Evolutionary conservation across 1,140 invertebrate genomes (phyloP).

Genomic region (Lineus longissimus): DNA sequence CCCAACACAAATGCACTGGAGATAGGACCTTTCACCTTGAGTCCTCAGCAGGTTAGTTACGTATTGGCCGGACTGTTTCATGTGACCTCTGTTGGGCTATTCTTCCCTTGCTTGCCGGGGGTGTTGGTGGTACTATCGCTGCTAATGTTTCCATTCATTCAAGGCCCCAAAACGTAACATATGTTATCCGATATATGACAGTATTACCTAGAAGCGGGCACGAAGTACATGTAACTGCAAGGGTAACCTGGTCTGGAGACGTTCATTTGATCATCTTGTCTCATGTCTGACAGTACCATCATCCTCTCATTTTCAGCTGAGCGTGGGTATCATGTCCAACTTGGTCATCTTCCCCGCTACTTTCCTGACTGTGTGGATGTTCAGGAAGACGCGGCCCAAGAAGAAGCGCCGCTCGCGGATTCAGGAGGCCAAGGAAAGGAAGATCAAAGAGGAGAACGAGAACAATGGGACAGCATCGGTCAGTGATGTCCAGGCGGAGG

Average conservation of each 20-base stretch:
- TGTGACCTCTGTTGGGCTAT: too few relatives aligned
- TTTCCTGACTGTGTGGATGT: slow-evolving; percentile 56
- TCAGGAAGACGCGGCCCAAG: slow-evolving; percentile 53
- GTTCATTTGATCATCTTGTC: too few relatives aligned
- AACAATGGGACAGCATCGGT: slow-evolving; percentile 25
- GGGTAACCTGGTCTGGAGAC: too few relatives aligned
- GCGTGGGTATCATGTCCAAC: slow-evolving; percentile 47
- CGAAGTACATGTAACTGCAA: too few relatives aligned
- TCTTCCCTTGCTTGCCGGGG: too few relatives aligned
- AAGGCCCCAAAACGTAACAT: too few relatives aligned
- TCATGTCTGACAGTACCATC: too few relatives aligned
- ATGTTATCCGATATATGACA: too few relatives aligned
- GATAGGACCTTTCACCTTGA: slow-evolving; percentile 56
- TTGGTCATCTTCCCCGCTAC: slow-evolving; percentile 58
- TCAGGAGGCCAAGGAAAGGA: slow-evolving; percentile 41
- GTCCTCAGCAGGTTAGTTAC: slow-evolving; percentile 51
- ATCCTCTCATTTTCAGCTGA: slow-evolving; percentile 34
- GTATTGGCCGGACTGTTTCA: neutral
- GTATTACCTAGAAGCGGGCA: too few relatives aligned
- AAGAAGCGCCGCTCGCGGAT: slow-evolving; percentile 50
- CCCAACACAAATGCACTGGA: slow-evolving; percentile 38
- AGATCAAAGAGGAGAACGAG: slow-evolving; percentile 12
- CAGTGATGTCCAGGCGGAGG: slow-evolving; percentile 34
- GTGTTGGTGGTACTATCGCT: too few relatives aligned
- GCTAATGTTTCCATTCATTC: too few relatives aligned